Base-by-base conservation (phyloP, 1,140 invertebrate genomes). In the Colletes gigas region DNA sequence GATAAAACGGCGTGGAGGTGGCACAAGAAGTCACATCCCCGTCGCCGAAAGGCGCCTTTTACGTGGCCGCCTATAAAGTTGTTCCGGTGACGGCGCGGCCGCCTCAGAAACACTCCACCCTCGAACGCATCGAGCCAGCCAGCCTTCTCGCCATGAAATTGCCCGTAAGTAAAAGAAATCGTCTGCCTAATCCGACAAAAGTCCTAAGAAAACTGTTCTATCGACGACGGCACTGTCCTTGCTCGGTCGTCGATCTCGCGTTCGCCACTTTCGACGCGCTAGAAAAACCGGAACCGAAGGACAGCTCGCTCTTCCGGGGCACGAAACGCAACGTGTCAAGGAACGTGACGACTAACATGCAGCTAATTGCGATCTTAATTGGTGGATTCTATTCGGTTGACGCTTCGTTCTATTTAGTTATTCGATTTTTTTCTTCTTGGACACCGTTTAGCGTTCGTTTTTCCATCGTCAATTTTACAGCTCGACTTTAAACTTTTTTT, bases 81-180 rank as follows among this genome's bases (percentile, higher is more conserved):
- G 89, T 91, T 90, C 86, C 85, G 84, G 87, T 88, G 81, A 86
- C 85, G 90, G 90, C 92, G 91, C 91, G 91, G 88, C 90, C 91
- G 91, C 87, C 81, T 93, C 92, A 93, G 92, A 93, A 89, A 89
- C 90, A 82, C 89, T 93, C 90, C 90, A 92, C 92, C 92, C 90
- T 92, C 85, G 89, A 91, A 78, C 82, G 88, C 86, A 92, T 86
- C 83, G 88, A 86, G 80, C 44, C 78, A 84, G 85, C 66, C 47
- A 9, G 81, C 84, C 83, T 86, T 77, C 76, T 73, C 89, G 81
- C 66, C 83, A 91, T 91, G 90, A 88, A 85, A 86, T 85, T 90
- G 57, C 79, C 88, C 54, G 90, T 91, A 88, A 90, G 90, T 91
- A 81, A 65, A 30, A 19, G 15, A 17, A 47, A 6, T 47, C 9